Conservation (phyloP, 1,140 invertebrate species). For the Drosophila erecta region DNA sequence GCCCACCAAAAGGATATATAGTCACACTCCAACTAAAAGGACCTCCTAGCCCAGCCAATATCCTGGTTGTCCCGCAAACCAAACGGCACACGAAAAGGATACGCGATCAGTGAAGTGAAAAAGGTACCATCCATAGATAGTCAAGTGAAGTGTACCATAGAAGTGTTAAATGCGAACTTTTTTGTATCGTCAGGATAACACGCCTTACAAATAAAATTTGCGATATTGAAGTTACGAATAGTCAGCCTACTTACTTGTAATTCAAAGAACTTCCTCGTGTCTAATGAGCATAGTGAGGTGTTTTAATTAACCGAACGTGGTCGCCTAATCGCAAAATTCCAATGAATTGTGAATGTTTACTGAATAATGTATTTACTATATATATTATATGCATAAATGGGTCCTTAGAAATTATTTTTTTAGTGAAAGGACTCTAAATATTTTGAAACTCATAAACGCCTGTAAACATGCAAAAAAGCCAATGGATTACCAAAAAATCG, state of each 20-base stretch:
- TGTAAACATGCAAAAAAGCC: neutral
- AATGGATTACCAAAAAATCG: too few species aligned
- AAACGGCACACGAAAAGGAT: conserved; percentile 27
- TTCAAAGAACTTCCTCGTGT: neutral
- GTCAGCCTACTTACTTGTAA: neutral
- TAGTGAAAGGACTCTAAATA: neutral
- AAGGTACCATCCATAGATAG: neutral
- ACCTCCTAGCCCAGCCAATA: conserved; percentile 4
- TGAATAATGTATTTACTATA: neutral
- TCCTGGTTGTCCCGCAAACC: conserved; percentile 7
- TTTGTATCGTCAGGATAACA: neutral
- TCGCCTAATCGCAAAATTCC: neutral
- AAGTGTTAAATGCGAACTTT: neutral
- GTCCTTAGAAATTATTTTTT: neutral
- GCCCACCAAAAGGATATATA: conserved; percentile 41
- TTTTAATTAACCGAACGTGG: neutral
- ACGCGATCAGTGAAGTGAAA: conserved; percentile 16
- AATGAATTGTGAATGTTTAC: neutral
- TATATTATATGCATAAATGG: neutral
- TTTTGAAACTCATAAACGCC: neutral
- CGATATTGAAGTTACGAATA: neutral
- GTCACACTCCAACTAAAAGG: conserved; percentile 7
- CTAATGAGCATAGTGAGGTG: neutral
- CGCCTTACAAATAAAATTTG: neutral
- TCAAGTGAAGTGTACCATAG: conserved; percentile 13